Evolutionary conservation across 2,113 vertebrate genomes (phyloP).

Genomic region (Myotis davidii): DNA sequence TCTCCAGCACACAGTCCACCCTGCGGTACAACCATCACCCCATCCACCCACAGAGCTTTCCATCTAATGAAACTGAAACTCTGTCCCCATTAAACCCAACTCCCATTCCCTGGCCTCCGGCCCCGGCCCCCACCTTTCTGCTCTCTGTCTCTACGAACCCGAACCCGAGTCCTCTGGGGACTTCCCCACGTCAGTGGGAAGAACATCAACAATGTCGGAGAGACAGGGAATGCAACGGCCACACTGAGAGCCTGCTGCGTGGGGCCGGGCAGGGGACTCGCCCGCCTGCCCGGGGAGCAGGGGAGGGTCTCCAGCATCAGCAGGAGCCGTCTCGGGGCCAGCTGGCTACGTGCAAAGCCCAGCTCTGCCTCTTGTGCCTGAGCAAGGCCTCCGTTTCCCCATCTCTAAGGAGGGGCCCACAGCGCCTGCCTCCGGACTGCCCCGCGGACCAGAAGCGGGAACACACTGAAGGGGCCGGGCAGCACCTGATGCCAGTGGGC

Average conservation of each 20-base stretch:
- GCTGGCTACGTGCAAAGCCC: background rate
- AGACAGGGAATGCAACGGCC: background rate
- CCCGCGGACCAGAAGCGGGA: rapidly evolving
- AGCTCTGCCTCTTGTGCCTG: background rate
- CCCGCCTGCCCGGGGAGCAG: too few species aligned
- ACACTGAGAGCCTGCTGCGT: background rate
- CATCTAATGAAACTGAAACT: background rate
- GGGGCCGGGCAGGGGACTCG: background rate
- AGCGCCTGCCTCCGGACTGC: background rate
- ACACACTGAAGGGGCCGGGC: background rate
- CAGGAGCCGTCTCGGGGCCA: background rate
- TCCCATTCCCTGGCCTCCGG: rapidly evolving
- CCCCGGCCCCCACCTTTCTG: background rate
- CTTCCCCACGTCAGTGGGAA: background rate
- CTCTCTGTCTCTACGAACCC: background rate
- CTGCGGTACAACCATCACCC: background rate
- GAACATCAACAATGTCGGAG: background rate
- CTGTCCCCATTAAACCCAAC: background rate
- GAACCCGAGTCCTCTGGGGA: background rate
- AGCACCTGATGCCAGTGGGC: background rate
- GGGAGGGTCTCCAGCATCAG: too few species aligned
- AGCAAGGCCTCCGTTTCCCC: background rate
- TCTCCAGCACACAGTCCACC: background rate
- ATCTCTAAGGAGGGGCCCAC: background rate
- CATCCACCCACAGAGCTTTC: background rate